Base-by-base conservation (phyloP, 2,797 vertebrate species). In the Spea hammondii region DNA sequence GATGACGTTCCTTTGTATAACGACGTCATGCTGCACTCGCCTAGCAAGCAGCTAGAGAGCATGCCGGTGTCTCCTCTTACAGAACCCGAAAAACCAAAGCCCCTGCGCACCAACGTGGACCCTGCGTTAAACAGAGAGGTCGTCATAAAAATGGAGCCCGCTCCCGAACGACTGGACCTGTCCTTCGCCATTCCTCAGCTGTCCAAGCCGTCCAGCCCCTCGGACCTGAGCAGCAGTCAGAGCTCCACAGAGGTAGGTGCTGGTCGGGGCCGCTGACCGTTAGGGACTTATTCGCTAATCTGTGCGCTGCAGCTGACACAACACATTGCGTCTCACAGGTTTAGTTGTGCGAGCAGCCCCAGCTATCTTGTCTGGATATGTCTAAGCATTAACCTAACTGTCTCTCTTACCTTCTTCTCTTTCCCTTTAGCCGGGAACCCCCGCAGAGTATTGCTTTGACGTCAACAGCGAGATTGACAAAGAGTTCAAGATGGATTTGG, bases 401-500 rank as follows among this genome's bases (percentile, higher is more conserved):
- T 54, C 2, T 44, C 54, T 51, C 12, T 51, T 69, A 4, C 4
- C 66, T 14, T 13, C 32, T 1, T 57, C 32, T 47, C 0, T 10
- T 4, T 69, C 84, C 87, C 87, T 86, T 84, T 83, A 99, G 98
- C 91, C 94, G 32, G 93, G 85, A 77, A 92, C 93, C 88, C 90
- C 94, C 5, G 84, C 94, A 44, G 93, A 95, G 83, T 96, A 96
- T 82, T 95, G 93, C 84, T 95, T 95, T 87, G 89, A 93, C 78
- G 94, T 96, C 87, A 96, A 98, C 82, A 93, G 95, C 4, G 96
- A 97, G 54, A 95, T 98, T 83, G 92, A 89, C 80, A 92, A 93
- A n/a, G 96, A 96, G 82, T 98, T 98, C 85, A 98, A 98, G 90
- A 89, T 99, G 81, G 96, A 99, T 89, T 86, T 96, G 83, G 96